Percentiles rank a stretch among this genome's conserved stretches.
These are phyloP conservation scores for Scatophagus argus DNA, from an alignment of 2,113 vertebrate species.

Conservation along the genomic window DNA sequence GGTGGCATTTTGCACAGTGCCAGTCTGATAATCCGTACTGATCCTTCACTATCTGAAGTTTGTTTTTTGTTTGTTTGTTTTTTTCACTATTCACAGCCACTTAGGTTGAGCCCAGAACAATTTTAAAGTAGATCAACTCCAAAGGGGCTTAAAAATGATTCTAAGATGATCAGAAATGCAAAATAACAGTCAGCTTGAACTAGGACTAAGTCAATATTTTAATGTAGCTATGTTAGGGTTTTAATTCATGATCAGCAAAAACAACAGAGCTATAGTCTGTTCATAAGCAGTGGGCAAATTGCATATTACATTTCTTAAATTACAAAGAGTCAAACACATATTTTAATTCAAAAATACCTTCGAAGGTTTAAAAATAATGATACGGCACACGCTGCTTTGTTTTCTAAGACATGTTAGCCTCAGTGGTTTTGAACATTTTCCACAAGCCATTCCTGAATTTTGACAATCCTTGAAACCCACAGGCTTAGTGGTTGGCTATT, in stretches of 20 bases:
- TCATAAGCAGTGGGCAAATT: not conserved
- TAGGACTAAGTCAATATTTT: not conserved
- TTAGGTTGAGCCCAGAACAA: not conserved
- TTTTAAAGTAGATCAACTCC: not conserved
- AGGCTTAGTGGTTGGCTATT: not conserved
- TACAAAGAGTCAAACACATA: not conserved
- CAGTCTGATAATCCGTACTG: not conserved
- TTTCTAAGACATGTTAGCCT: not conserved
- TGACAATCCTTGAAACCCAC: slow-evolving; percentile 6
- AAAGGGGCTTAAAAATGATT: not conserved
- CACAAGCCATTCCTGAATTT: not conserved
- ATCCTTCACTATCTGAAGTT: not conserved
- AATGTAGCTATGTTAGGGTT: too few species aligned
- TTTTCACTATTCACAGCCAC: not conserved
- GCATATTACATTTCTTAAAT: not conserved
- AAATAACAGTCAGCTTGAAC: not conserved
- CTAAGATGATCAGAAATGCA: not conserved
- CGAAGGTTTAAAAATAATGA: not conserved
- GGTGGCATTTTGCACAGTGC: not conserved
- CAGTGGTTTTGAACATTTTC: not conserved
- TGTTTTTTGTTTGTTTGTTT: too few species aligned
- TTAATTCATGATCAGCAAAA: not conserved
- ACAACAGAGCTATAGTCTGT: not conserved
- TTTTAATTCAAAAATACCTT: not conserved
- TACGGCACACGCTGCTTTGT: not conserved